Evolutionary conservation across 2,888 invertebrate genomes (phyloP).

Genomic region (Silvanus unidentatus): DNA sequence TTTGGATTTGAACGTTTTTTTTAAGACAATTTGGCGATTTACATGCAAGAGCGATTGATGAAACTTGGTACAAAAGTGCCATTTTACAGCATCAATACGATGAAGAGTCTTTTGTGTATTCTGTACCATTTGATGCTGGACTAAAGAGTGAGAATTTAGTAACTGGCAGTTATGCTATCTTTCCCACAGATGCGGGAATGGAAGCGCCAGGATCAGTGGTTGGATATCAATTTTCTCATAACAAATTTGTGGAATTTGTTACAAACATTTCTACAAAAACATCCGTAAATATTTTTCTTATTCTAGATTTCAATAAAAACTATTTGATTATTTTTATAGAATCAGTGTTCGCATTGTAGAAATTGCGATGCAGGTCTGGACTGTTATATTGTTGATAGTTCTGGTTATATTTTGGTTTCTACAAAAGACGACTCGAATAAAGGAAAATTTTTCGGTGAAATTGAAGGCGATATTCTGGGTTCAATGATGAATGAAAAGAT

Average conservation of each 20-base stretch:
- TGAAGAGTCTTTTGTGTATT: conserved; percentile 69
- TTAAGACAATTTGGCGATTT: conserved; percentile 68
- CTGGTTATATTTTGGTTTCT: conserved; percentile 79
- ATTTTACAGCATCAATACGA: conserved; percentile 78
- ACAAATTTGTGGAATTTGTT: conserved; percentile 63
- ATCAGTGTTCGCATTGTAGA: conserved; percentile 49
- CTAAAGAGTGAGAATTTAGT: conserved; percentile 55
- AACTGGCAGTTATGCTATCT: conserved; percentile 79
- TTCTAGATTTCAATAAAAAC: background rate
- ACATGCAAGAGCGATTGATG: conserved; percentile 74
- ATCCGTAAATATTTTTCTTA: conserved; percentile 34
- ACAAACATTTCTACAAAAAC: conserved; percentile 58
- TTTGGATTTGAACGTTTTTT: conserved; percentile 3
- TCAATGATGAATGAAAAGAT: conserved; percentile 66
- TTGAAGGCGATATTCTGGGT: conserved; percentile 71
- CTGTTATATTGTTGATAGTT: conserved; percentile 88
- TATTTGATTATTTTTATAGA: conserved; percentile 21
- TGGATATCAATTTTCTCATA: conserved; percentile 77
- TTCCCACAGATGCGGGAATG: conserved; percentile 67
- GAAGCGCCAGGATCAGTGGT: conserved; percentile 84
- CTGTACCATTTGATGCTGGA: conserved; percentile 58
- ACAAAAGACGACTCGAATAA: conserved; percentile 53
- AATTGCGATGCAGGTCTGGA: conserved; percentile 61
- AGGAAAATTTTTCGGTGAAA: conserved; percentile 81
- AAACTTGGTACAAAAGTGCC: conserved; percentile 87